These are phyloP conservation scores for Tachina lurida DNA, from an alignment of 2,888 invertebrate genomes.

Conservation along the genomic window DNA sequence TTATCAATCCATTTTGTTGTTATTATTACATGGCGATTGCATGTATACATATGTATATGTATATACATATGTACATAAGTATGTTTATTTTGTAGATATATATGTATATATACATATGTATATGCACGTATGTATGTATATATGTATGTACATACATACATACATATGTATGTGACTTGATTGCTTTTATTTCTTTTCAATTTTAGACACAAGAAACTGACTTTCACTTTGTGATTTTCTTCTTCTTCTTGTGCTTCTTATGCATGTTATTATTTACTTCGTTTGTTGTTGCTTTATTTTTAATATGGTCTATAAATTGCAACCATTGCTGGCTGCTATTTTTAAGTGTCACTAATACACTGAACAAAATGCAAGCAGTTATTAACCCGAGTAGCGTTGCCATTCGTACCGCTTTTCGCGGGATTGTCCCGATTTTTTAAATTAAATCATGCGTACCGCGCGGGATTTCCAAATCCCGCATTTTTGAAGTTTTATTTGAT, in stretches of 20 bases:
- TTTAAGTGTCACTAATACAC: conserved; percentile 10
- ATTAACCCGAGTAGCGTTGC: not conserved
- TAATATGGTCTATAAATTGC: conserved; percentile 17
- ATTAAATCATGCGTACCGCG: too few species aligned
- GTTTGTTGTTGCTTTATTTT: conserved; percentile 23
- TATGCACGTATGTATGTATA: too few species aligned
- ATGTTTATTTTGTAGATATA: not conserved
- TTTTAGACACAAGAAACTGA: conserved; percentile 33
- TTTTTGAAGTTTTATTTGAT: too few species aligned
- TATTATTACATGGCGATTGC: conserved; percentile 33
- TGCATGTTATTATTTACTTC: conserved; percentile 2
- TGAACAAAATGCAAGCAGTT: conserved; percentile 1
- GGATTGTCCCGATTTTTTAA: too few species aligned
- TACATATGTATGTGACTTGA: too few species aligned
- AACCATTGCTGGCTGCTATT: conserved; percentile 30
- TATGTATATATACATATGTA: not conserved
- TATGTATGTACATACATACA: too few species aligned
- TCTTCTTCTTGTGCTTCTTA: conserved; percentile 20
- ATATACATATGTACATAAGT: not conserved
- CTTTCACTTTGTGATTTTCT: conserved; percentile 62
- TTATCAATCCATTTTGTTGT: conserved; percentile 53
- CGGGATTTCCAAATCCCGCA: too few species aligned
- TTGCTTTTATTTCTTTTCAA: conserved; percentile 49
- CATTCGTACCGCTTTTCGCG: too few species aligned
- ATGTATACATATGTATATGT: not conserved